A percentile compares a stretch with the other conserved stretches of the same genome.
Conservation (phyloP, 2,113 vertebrate species). For the Odontesthes bonariensis region DNA sequence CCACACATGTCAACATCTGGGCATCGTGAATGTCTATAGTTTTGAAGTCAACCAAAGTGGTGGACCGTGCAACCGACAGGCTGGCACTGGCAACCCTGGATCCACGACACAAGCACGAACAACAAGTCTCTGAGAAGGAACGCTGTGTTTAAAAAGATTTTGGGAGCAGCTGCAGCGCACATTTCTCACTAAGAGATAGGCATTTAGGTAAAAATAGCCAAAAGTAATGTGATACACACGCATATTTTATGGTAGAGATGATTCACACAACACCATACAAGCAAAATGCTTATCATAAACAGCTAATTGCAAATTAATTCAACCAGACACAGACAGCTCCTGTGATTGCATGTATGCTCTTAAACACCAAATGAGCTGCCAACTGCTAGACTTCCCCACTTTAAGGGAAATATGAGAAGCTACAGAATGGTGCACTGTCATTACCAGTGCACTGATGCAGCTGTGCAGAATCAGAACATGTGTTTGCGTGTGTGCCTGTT, state of each 20-base stretch:
- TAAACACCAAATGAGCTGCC: constrained; percentile 45
- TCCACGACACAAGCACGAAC: not conserved
- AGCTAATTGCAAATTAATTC: constrained; percentile 1
- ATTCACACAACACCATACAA: not conserved
- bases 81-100: not conserved
- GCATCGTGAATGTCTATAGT: not conserved
- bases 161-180: not conserved
- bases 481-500: constrained; percentile 14
- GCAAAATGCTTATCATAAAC: not conserved
- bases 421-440: constrained; percentile 55
- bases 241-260: not conserved
- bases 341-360: constrained; percentile 13
- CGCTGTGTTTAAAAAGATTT: constrained; percentile 1
- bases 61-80: not conserved
- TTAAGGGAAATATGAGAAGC: constrained; percentile 54
- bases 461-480: constrained; percentile 24
- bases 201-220: not conserved
- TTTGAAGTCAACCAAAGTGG: not conserved
- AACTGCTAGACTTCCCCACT: constrained; percentile 45
- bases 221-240: not conserved
- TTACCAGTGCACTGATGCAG: constrained; percentile 49
- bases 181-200: not conserved
- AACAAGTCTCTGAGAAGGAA: not conserved
- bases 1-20: not conserved
- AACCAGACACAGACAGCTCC: constrained; percentile 44